Percentiles rank a stretch among this genome's conserved stretches.
Conservation (phyloP, 2,113 vertebrate genomes). For the Oxygymnocypris stewartii region DNA sequence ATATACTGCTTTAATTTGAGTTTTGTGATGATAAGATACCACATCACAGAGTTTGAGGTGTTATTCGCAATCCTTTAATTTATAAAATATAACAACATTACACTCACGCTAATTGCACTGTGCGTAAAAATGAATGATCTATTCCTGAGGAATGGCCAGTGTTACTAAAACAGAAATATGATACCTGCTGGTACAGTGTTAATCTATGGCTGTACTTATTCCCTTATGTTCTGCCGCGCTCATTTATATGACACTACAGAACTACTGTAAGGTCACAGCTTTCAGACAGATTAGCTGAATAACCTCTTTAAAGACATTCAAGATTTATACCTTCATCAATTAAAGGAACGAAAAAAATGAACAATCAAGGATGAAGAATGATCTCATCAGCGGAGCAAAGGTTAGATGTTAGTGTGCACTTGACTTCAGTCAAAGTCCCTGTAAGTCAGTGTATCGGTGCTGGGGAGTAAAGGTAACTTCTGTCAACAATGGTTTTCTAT, state of each 20-base stretch:
- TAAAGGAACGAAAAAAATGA: constrained; percentile 2
- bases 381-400: constrained; percentile 17
- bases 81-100: constrained; percentile 55
- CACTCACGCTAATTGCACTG: constrained; percentile 49
- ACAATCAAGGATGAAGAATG: constrained; percentile 26
- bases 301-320: constrained; percentile 29
- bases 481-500: not conserved
- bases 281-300: constrained; percentile 30
- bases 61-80: constrained; percentile 56
- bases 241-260: constrained; percentile 27
- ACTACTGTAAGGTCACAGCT: constrained; percentile 39
- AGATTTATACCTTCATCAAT: constrained; percentile 29
- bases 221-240: constrained; percentile 16
- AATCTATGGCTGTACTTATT: constrained; percentile 30
- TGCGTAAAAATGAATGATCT: constrained; percentile 47
- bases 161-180: constrained; percentile 48
- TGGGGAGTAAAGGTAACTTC: not conserved
- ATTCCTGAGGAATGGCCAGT: constrained; percentile 26
- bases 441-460: not conserved
- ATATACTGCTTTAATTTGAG: constrained; percentile 79
- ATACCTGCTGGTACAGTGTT: constrained; percentile 32
- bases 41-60: constrained; percentile 60
- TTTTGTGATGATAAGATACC: constrained; percentile 68
- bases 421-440: constrained; percentile 1
- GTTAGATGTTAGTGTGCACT: constrained; percentile 3